Base-by-base conservation (phyloP, 2,888 invertebrate species). In the Caenorhabditis doughertyi region DNA sequence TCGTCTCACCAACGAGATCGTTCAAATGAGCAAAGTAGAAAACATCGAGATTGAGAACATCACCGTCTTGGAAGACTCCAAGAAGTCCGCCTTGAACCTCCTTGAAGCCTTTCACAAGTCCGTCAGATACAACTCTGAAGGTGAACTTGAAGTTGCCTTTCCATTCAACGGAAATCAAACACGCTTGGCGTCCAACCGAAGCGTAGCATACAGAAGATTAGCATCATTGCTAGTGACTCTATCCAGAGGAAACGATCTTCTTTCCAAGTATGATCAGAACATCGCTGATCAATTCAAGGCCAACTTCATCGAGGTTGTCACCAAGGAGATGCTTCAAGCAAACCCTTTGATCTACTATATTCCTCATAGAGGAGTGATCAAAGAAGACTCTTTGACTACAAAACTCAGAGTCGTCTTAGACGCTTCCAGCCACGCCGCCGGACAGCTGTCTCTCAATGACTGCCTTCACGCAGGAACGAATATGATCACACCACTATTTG, bases 391-490 rank as follows among this genome's bases (percentile, higher is more conserved):
- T 8, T 56, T 64, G 2, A 56, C 73, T 1, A 79, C 84, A 2
- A 86, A 85, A 35, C 5, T 79, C 4, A 23, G 88, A 11, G 58
- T 84, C 16, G 87, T 88, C 7, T 64, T 71, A 44, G 84, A 88
- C 47, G 87, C 83, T 0, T 56, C 64, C 0, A 64, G 71, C 0
- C 56, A 77, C 9, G 35, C 29, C 7, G 49, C 18, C 27, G 49
- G 56, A 11, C 53, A 65, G 13, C 21, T 35, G 1, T 79, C 81
- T 0, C 60, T 88, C 3, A 88, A 88, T 70, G 81, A 86, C 2
- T 79, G 77, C 11, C 58, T 84, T 1, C 42, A 56, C 32, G 32
- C 64, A 3, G 87, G 86, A 3, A 81, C 82, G 0, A 42, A 65
- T 0, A 23, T 68, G 3, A 55, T 87, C 3, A 70, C 55, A 9